Evolutionary conservation across 2,888 invertebrate species (phyloP).

Genomic region (Amitus sp.): DNA sequence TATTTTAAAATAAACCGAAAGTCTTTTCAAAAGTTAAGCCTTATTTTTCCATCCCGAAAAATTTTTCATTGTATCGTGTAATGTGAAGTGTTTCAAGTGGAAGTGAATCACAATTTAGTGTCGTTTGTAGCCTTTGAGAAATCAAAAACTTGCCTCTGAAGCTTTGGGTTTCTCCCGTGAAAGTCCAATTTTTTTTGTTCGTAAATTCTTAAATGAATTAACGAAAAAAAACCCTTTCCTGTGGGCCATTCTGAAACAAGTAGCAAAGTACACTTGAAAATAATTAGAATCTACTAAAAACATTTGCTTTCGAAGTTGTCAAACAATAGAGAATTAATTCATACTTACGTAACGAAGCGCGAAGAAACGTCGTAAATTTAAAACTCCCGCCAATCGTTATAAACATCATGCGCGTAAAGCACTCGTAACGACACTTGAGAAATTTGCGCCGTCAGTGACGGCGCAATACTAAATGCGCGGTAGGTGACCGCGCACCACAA

Average conservation of each 20-base stretch:
- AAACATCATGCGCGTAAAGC: background rate
- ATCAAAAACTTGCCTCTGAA: constrained; percentile 52
- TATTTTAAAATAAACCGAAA: background rate
- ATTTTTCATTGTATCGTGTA: too few relatives aligned
- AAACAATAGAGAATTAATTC: too few relatives aligned
- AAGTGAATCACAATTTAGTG: too few relatives aligned
- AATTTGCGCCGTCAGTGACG: too few relatives aligned
- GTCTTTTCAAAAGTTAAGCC: too few relatives aligned
- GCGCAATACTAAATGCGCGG: too few relatives aligned
- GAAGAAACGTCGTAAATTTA: constrained; percentile 1
- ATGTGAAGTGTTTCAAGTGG: too few relatives aligned
- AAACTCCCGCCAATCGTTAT: background rate
- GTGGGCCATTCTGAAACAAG: constrained; percentile 22
- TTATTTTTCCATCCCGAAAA: too few relatives aligned
- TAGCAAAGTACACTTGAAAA: too few relatives aligned
- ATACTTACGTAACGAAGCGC: background rate
- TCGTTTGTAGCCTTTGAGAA: background rate
- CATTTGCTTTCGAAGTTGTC: too few relatives aligned
- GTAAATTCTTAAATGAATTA: constrained; percentile 13
- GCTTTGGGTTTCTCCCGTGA: constrained; percentile 50
- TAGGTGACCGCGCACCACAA: too few relatives aligned
- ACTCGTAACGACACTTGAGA: constrained; percentile 8
- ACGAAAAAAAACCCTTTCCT: constrained; percentile 9
- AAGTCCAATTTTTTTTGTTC: constrained; percentile 24
- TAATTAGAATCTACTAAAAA: too few relatives aligned